Base-by-base conservation (phyloP, 2,113 vertebrate genomes). In the Aegotheles bennettii region DNA sequence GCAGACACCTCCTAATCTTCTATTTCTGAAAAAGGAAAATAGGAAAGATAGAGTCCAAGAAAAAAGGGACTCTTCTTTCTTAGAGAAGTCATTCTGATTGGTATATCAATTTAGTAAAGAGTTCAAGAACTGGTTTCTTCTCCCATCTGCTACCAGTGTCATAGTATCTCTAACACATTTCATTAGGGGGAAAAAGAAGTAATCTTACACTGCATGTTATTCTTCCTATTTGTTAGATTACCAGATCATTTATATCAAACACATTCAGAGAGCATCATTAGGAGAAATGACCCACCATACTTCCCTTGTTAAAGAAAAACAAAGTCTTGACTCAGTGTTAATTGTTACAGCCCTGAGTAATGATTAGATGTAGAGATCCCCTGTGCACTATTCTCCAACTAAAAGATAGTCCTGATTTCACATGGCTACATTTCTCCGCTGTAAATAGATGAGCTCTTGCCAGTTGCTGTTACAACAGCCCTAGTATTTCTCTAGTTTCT, bases 1-100 rank as follows among this genome's bases (percentile, higher is more conserved):
- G 97, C 97, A 97, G 96, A 95, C 97, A 89, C 96, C 97, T 98
- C 97, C 98, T 97, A 95, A 97, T 98, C 97, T 97, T 95, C 98
- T 96, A 78, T 97, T 98, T 97, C 96, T 97, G 95, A 97, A 95
- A 98, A 90, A 89, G 80, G 95, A 87, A 98, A 96, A 97, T 92
- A 92, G 97, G 95, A 97, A 97, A 97, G 98, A 96, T 95, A 96
- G 96, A 96, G 96, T 89, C 95, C 97, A 96, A 97, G 98, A 75
- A 97, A 96, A 97, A 98, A 23, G 97, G 87, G 94, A 92, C 93
- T 97, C 94, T 96, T 96, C 95, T 93, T 96, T 97, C 96, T 96
- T 96, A 95, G 96, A 97, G 96, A 94, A 96, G 68, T 42, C 68
- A 35, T 74, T 93, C 93, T 93, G 92, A 95, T 98, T 95, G 96